Evolutionary conservation across 1,140 invertebrate genomes (phyloP).

Genomic region (Magallana gigas): DNA sequence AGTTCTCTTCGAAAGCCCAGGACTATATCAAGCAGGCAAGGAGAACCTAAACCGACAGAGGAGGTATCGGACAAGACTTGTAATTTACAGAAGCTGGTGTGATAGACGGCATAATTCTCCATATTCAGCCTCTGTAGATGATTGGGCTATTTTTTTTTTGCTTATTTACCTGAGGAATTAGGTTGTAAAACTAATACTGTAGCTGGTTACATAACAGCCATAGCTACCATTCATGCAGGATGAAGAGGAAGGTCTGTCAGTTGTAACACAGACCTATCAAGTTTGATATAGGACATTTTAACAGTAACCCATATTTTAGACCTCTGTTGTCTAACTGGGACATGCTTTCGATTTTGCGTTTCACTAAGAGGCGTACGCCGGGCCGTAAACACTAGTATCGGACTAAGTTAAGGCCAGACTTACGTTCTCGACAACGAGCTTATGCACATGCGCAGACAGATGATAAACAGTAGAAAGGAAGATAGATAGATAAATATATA

Average conservation of each 20-base stretch:
- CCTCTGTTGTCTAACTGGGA: conserved; percentile 44
- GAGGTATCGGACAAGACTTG: conserved; percentile 3
- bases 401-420: too few species aligned
- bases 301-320: background rate
- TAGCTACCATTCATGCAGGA: conserved; percentile 38
- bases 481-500: too few species aligned
- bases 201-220: conserved; percentile 45
- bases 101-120: background rate
- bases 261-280: conserved; percentile 14
- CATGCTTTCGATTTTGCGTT: conserved; percentile 45
- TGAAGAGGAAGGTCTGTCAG: conserved; percentile 10
- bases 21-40: background rate
- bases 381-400: too few species aligned
- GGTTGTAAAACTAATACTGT: conserved; percentile 41
- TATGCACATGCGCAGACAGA: too few species aligned
- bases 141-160: background rate
- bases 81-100: conserved; percentile 5
- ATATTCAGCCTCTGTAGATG: conserved; percentile 23
- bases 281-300: conserved; percentile 27
- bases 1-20: conserved; percentile 26
- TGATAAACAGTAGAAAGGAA: too few species aligned
- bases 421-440: too few species aligned
- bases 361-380: too few species aligned
- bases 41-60: background rate
- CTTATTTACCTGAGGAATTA: conserved; percentile 22